Evolutionary conservation across 2,797 vertebrate genomes (phyloP), one percentile per base, ranked within the genome.

Genomic region (Diplodus puntazzo): DNA sequence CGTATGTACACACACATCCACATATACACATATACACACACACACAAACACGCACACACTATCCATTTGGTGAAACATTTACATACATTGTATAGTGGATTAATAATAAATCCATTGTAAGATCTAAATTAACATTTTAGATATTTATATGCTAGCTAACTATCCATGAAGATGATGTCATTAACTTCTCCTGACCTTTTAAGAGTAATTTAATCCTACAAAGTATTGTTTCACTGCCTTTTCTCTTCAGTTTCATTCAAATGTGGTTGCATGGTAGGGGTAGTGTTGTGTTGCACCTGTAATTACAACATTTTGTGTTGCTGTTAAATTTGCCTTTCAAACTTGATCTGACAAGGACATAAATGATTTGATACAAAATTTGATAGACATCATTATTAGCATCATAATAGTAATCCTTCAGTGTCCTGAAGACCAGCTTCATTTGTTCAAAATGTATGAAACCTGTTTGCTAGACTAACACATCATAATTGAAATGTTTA

Each of bases 41-140:
- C 61, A 52, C 71, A 25, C 30, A 34, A 5, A 73, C 53, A 52
- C 61, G 65, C 13, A 75, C 42, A 42, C 68, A 27, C 45, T 34
- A 43, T 66, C 13, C n/a, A 73, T 79, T 57, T 48, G 9, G 11
- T 11, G n/a, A 75, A 59, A 59, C 21, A 34, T 57, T 21, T 20
- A 42, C 54, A 4, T 45, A 45, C 21, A 30, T 64, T 57, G 27
- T 52, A 11, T 14, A 34, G 48, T 50, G 23, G 45, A 48, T 49
- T 43, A 14, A 25, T 34, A 34, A 34, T 34, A 34, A 34, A 11
- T 64, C 11, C 8, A 11, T 20, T 17, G 55, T 59, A n/a, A 16
- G 45, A 23, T 39, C 21, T 18, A 27, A n/a, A 2, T 13, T 18
- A 7, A 10, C 10, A 39, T 20, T 23, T 46, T 25, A 27, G 3